phyloP scores from a whole-genome alignment of 2,888 invertebrate genomes.

The Cantharis rufa region DNA sequence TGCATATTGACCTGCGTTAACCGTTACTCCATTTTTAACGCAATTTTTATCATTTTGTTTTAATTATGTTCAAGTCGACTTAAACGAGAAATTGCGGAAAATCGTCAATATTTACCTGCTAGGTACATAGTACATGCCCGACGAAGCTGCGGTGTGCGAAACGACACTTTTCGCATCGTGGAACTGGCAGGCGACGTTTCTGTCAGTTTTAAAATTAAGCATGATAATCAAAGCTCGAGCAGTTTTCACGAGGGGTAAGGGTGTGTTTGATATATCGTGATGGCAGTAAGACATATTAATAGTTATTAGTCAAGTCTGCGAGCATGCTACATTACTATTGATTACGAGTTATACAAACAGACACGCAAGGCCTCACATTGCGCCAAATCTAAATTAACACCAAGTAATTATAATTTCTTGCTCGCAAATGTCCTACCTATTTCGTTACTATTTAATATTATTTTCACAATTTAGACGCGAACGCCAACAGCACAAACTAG shows the following conservation, averaged over 20 bases:
- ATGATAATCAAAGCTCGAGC: constrained; percentile 37
- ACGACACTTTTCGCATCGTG: constrained; percentile 7
- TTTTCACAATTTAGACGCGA: neutral
- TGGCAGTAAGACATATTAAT: constrained; percentile 55
- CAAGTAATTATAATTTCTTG: constrained; percentile 45
- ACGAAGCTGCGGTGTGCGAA: neutral
- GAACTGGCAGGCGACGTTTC: constrained; percentile 22
- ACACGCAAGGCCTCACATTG: constrained; percentile 50
- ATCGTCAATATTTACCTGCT: neutral
- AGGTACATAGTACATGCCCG: neutral
- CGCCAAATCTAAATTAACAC: constrained; percentile 50
- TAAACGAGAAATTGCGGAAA: neutral
- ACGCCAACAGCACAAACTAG: neutral
- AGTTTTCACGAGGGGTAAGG: constrained; percentile 39
- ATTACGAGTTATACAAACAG: constrained; percentile 49
- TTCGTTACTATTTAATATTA: neutral
- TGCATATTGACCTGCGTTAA: constrained; percentile 21
- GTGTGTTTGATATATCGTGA: constrained; percentile 53
- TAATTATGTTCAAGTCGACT: neutral
- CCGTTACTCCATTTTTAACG: neutral
- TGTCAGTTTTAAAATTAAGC: constrained; percentile 41
- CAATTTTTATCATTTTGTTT: neutral
- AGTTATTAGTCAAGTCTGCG: constrained; percentile 55
- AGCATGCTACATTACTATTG: constrained; percentile 54
- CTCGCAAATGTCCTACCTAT: constrained; percentile 15